Conservation (phyloP, 2,888 invertebrate genomes). For the Candidula unifasciata region DNA sequence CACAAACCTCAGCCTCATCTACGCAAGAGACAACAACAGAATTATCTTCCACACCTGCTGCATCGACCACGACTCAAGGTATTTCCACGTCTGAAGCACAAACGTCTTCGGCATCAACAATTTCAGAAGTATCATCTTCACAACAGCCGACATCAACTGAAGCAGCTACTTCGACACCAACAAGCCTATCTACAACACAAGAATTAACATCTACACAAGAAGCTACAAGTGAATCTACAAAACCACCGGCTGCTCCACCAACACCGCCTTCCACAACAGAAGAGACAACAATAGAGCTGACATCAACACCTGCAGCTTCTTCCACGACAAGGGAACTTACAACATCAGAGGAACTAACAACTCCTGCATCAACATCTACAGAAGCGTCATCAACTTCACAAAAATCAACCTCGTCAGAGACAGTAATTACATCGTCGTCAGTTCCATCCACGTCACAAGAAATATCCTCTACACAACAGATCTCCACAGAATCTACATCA, state of each 20-base stretch:
- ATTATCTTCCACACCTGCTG: not conserved
- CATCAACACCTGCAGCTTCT: not conserved
- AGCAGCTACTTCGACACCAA: not conserved
- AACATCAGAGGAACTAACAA: not conserved
- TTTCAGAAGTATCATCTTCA: not conserved
- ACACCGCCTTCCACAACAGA: not conserved
- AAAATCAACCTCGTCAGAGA: constrained; percentile 1
- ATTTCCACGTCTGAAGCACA: not conserved
- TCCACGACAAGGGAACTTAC: not conserved
- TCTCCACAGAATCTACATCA: too few species aligned
- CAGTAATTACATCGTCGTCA: not conserved
- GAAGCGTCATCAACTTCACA: not conserved
- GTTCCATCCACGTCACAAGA: not conserved
- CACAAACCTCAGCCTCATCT: too few species aligned
- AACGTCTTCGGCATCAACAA: not conserved
- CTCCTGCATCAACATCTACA: not conserved
- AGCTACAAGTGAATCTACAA: not conserved
- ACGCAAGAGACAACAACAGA: not conserved
- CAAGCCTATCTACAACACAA: not conserved
- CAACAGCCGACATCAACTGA: not conserved
- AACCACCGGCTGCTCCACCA: not conserved
- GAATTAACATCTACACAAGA: not conserved
- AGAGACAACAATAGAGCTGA: not conserved
- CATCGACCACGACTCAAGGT: not conserved
- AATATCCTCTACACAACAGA: too few species aligned